Percentiles rank a stretch among this genome's conserved stretches.
phyloP scores from a whole-genome alignment of 2,113 vertebrate species.

The Rhinolophus sinicus region DNA sequence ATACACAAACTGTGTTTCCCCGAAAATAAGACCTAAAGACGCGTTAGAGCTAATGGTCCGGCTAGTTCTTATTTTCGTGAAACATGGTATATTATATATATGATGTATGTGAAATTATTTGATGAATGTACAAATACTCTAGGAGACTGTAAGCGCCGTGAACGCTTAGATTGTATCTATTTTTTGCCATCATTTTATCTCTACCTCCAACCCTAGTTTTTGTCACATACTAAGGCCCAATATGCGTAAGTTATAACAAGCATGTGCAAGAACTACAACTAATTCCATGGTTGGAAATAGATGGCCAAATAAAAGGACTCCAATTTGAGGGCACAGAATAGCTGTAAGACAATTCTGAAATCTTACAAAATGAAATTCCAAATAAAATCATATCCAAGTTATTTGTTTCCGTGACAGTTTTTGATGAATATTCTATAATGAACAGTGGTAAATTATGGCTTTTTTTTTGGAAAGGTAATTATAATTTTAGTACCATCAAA shows the following conservation, averaged over 20 bases:
- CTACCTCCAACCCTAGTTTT: background rate
- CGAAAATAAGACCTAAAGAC: too few species aligned
- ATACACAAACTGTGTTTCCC: too few species aligned
- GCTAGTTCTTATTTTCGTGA: too few species aligned
- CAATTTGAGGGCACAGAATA: background rate
- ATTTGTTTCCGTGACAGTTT: constrained; percentile 5
- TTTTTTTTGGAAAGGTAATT: background rate
- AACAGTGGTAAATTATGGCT: background rate
- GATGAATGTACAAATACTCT: background rate
- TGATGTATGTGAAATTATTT: background rate
- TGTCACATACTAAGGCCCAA: background rate
- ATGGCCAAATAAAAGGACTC: background rate
- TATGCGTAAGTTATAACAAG: background rate
- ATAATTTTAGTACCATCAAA: background rate
- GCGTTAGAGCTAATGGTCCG: too few species aligned
- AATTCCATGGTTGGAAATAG: background rate
- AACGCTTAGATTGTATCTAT: background rate
- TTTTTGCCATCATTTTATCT: background rate
- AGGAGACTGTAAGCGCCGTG: background rate
- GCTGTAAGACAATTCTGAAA: background rate
- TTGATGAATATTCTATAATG: background rate
- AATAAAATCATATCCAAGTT: background rate
- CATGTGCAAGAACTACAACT: background rate
- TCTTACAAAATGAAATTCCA: constrained; percentile 10
- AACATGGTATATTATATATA: too few species aligned